These are phyloP conservation scores for Conus ventricosus DNA, from an alignment of 1,140 invertebrate species.

Conservation along the genomic window DNA sequence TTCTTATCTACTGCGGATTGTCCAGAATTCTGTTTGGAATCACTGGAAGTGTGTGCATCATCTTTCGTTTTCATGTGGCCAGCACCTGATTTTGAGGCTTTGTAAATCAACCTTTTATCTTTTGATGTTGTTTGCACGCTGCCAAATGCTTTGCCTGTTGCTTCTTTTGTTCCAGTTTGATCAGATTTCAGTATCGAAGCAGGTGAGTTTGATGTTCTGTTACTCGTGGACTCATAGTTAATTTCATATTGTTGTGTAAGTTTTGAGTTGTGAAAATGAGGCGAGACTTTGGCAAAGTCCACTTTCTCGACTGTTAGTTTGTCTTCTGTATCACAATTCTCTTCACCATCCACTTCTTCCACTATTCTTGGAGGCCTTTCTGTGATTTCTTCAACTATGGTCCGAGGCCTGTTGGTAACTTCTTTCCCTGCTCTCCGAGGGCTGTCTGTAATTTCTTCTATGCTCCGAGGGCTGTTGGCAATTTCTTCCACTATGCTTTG, in stretches of 20 bases:
- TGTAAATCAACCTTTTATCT: no score
- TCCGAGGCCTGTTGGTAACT: conserved; percentile 21
- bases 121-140: no score
- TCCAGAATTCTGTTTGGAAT: background rate
- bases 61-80: background rate
- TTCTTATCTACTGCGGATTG: background rate
- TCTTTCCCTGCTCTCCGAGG: background rate
- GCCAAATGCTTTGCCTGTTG: background rate
- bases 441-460: no score
- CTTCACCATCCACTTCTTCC: conserved; percentile 8
- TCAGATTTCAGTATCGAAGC: background rate
- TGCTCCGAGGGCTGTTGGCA: no score
- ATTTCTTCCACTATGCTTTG: no score
- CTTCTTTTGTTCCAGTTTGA: background rate
- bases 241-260: conserved; percentile 17
- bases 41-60: background rate
- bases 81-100: background rate
- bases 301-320: background rate
- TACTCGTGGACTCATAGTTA: background rate
- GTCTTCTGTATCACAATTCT: background rate
- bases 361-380: background rate
- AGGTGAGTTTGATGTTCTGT: background rate
- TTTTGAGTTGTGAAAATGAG: conserved; percentile 26
- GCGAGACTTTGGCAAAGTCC: background rate
- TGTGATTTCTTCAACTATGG: background rate